Conservation (phyloP, 2,113 vertebrate genomes). For the Sula dactylatra region DNA sequence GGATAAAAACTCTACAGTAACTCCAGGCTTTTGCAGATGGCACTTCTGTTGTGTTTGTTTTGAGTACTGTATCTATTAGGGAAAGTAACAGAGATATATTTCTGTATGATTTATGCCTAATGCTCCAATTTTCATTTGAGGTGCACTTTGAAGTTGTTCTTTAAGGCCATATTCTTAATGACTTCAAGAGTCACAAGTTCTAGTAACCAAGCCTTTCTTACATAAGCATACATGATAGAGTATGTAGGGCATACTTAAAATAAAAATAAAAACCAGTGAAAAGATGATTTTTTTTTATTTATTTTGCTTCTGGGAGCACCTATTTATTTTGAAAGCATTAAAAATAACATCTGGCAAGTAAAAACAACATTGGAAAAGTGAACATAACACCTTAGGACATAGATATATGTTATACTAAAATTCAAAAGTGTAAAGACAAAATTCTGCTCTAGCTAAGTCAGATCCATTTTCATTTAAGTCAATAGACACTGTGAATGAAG, state of each 20-base stretch:
- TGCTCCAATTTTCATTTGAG: not conserved
- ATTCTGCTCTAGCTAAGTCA: not conserved
- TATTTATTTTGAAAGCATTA: not conserved
- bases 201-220: not conserved
- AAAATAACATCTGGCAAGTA: not conserved
- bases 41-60: not conserved
- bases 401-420: not conserved
- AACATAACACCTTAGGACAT: not conserved
- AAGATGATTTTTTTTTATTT: not conserved
- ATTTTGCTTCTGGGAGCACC: not conserved
- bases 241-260: not conserved
- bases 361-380: not conserved
- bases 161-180: not conserved
- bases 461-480: slow-evolving; percentile 17
- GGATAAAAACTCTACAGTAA: not conserved
- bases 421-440: not conserved
- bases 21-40: not conserved
- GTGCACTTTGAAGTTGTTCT: not conserved
- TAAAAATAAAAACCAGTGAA: not conserved
- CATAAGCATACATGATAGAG: not conserved
- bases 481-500: not conserved
- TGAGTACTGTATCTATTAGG: not conserved
- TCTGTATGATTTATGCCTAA: not conserved
- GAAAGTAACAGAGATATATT: not conserved
- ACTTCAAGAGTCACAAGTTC: not conserved